These are phyloP conservation scores for Acridotheres tristis DNA, from an alignment of 2,797 vertebrate species.

Conservation along the genomic window DNA sequence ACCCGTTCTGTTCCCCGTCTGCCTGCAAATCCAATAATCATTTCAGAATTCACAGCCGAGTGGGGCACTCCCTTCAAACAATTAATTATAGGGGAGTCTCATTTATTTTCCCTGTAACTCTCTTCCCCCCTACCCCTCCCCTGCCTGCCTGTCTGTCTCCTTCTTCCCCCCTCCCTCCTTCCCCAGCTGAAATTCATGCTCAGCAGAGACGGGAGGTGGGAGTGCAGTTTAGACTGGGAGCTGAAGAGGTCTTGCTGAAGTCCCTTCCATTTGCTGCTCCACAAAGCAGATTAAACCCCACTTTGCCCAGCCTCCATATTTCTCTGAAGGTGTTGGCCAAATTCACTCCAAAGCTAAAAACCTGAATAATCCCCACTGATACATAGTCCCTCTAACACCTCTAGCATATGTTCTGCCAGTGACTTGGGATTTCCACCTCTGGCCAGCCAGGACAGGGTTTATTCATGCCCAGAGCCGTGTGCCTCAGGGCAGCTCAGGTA, in stretches of 20 bases:
- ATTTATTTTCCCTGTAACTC: constrained; percentile 71
- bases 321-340: neutral
- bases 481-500: neutral
- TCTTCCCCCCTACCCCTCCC: neutral
- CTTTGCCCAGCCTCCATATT: neutral
- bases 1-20: constrained; percentile 69
- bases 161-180: neutral
- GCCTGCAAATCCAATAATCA: constrained; percentile 79
- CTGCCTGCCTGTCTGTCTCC: neutral
- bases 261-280: neutral
- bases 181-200: neutral
- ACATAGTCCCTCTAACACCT: neutral
- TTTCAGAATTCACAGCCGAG: constrained; percentile 78
- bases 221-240: neutral
- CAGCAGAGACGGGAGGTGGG: neutral
- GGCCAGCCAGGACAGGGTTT: neutral
- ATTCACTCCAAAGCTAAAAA: neutral
- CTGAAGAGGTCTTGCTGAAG: neutral
- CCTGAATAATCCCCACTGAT: neutral
- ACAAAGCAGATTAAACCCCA: neutral
- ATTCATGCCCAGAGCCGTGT: neutral
- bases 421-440: neutral
- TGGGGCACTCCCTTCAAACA: constrained; percentile 74
- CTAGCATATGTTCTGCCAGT: neutral
- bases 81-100: constrained; percentile 74